Conservation (phyloP, 2,888 invertebrate species). For the Fabriciana adippe region DNA sequence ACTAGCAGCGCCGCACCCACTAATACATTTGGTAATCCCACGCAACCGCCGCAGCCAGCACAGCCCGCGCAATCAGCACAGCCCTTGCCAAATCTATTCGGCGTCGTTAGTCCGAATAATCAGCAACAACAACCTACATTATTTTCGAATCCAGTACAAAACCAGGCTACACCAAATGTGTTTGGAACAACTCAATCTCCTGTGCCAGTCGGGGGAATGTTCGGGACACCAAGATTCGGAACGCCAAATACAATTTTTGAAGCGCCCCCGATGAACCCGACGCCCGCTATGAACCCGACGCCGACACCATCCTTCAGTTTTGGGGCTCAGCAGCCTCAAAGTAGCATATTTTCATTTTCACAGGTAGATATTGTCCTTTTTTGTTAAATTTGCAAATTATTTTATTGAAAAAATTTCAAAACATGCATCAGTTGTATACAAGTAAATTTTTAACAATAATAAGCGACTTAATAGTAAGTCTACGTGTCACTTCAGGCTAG, state of each 20-base stretch:
- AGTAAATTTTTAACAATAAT: no score
- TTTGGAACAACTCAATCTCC: conserved; percentile 54
- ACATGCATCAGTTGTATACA: background rate
- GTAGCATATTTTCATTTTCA: conserved; percentile 64
- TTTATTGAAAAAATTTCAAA: background rate
- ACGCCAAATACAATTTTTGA: conserved; percentile 51
- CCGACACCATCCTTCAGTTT: conserved; percentile 61
- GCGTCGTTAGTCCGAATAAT: conserved; percentile 29
- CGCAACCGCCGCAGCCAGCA: conserved; percentile 42
- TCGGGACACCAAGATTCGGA: conserved; percentile 59
- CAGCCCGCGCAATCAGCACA: background rate
- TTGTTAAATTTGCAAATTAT: background rate
- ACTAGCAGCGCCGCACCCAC: conserved; percentile 32
- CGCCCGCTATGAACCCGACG: conserved; percentile 46
- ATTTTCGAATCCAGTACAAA: conserved; percentile 51
- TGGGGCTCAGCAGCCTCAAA: conserved; percentile 48
- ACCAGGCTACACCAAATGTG: conserved; percentile 48
- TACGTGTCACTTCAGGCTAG: no score
- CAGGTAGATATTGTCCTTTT: conserved; percentile 53
- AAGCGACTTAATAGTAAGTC: no score
- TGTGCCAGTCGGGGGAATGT: conserved; percentile 48
- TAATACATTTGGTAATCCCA: conserved; percentile 48
- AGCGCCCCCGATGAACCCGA: conserved; percentile 43
- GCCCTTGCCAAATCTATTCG: conserved; percentile 50
- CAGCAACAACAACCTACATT: conserved; percentile 38